phyloP scores from a whole-genome alignment of 2,888 invertebrate species.

The Drosophila nr. medialis region DNA sequence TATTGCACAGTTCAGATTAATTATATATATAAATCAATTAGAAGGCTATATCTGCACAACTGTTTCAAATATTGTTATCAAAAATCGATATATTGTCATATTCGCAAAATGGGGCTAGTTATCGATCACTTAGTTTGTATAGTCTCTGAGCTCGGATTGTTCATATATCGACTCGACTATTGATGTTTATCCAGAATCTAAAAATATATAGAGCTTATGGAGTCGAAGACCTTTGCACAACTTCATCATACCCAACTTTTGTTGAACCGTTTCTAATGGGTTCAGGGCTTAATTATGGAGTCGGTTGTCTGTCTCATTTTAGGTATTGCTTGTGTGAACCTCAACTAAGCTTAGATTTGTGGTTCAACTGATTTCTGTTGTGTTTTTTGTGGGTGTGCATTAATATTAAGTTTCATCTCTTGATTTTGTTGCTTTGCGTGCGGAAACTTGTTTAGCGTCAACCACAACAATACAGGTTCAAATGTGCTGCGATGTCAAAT shows the following conservation, averaged over 20 bases:
- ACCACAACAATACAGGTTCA: slow-evolving; percentile 4
- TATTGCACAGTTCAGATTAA: neutral
- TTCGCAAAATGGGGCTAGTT: neutral
- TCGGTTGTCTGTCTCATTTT: neutral
- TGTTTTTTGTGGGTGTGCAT: slow-evolving; percentile 8
- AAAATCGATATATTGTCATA: neutral
- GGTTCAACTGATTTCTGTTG: neutral
- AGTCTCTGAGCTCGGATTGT: neutral
- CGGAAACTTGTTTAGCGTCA: slow-evolving; percentile 20
- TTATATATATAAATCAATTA: no score
- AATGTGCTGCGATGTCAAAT: slow-evolving; percentile 19
- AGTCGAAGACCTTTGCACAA: neutral
- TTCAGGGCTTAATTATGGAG: neutral
- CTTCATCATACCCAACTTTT: neutral
- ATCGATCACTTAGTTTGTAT: neutral
- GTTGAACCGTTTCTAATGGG: neutral
- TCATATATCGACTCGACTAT: neutral
- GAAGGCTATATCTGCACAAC: neutral
- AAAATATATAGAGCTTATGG: neutral
- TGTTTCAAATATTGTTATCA: neutral
- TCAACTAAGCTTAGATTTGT: neutral
- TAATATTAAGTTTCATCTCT: slow-evolving; percentile 4
- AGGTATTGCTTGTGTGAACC: neutral
- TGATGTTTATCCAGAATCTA: neutral
- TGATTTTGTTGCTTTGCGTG: slow-evolving; percentile 19